Base-by-base conservation (phyloP, 2,888 invertebrate species). In the Pandemis heparana region DNA sequence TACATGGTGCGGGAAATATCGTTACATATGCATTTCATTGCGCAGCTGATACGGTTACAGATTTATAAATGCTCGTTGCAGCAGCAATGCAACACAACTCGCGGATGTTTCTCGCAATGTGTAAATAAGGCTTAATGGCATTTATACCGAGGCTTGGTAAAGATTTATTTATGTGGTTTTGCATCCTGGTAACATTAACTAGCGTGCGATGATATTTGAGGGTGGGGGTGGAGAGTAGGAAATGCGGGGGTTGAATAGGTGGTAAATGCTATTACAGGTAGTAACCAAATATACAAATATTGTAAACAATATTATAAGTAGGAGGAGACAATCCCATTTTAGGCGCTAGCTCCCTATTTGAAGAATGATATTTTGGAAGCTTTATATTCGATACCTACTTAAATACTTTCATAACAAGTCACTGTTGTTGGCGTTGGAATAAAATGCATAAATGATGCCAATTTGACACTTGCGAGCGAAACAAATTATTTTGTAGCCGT, bases 111-210 rank as follows among this genome's bases (percentile, higher is more conserved):
- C 16, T 8, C 61, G 16, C 18, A 39, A n/a, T 41, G n/a, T 43
- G 38, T 18, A 41, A 62, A 41, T 23, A 51, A 53, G 43, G 66
- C 53, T 53, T 59, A 70, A 56, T 64, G 53, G 71, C 56, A 53
- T 59, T 71, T 67, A 71, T 62, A 71, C 66, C n/a, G 56, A 77
- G 78, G 53, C 79, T 78, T 79, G 78, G 77, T 77, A 74, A 63
- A 82, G 85, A 85, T 86, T 87, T 86, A 86, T 86, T 87, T 86
- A 86, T 86, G 84, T 79, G 79, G 77, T 78, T 32, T 79, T 77
- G 84, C 84, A 85, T 86, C 87, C 86, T 85, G 75, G 76, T 76
- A 75, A 81, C 81, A 85, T 86, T 87, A 87, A 89, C 90, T 90
- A 90, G 82, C 84, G 85, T 86, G 82, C 46, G n/a, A 64, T 64